Evolutionary conservation across 2,113 vertebrate genomes (phyloP), one percentile per base, ranked within the genome.

Genomic region (Pelmatolapia mariae): DNA sequence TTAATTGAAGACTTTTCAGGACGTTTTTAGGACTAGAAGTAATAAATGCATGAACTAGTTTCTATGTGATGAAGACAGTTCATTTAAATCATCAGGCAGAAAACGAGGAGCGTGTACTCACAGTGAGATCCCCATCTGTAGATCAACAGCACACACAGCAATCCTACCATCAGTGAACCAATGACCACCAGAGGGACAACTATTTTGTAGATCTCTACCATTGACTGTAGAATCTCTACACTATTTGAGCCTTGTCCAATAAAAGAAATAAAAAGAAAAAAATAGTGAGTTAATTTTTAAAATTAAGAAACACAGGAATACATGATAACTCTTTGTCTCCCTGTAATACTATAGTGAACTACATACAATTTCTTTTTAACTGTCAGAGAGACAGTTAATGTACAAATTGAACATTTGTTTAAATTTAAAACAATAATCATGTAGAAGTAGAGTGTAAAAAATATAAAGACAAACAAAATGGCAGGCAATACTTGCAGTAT

Each of bases 111-210:
- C 8, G 0, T 40, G 6, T 8, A 84, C 96, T 96, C 61, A 97
- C 96, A 0, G 4, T 1, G 31, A 15, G 3, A 38, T 22, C 10
- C 53, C 45, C 45, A 79, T n/a, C 13, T 10, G 1, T 4, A 31
- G 1, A 91, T 1, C 11, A 89, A 4, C n/a, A 94, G 3, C 2
- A 1, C 3, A 1, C 93, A 1, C n/a, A n/a, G n/a, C n/a, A n/a
- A n/a, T n/a, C n/a, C n/a, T 1, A 84, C 6, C 9, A 93, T 89
- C 81, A 96, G 85, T 0, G 68, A 95, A 1, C 95, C 96, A 4
- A 95, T 93, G 18, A 97, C 94, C 76, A 97, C 68, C 4, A 93
- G 3, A 19, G 91, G 86, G 9, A 94, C 94, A 0, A 91, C 38
- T 2, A 91, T 24, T 15, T 63, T 86, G 19, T 85, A 18, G 4